A percentile compares a stretch with the other conserved stretches of the same genome.
Evolutionary conservation across 2,113 vertebrate genomes (phyloP).

Genomic region (Felis chaus): DNA sequence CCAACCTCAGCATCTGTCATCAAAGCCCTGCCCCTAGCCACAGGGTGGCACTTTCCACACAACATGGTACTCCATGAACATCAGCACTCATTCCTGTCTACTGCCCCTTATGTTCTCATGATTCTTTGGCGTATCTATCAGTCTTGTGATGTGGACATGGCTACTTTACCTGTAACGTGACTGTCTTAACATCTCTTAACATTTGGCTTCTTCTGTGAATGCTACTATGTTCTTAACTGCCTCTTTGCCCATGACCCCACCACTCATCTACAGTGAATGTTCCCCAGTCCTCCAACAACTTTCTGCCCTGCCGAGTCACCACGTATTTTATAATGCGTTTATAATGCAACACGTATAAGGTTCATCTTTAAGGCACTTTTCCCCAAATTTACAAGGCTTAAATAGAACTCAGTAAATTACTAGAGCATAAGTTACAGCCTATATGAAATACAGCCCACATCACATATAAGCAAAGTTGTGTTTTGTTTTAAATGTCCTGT

Average conservation of each 20-base stretch:
- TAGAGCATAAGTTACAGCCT: not conserved
- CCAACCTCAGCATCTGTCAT: not conserved
- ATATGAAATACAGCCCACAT: not conserved
- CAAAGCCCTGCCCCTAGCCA: not conserved
- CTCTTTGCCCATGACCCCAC: not conserved
- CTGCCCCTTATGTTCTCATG: not conserved
- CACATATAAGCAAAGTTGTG: not conserved
- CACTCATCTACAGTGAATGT: not conserved
- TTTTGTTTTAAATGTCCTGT: not conserved
- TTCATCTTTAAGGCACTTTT: not conserved
- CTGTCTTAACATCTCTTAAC: not conserved
- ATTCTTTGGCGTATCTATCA: not conserved
- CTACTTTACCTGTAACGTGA: not conserved
- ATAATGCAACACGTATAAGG: too few species aligned
- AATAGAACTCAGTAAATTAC: not conserved
- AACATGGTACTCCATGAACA: not conserved
- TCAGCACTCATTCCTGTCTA: not conserved
- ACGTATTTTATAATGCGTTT: not conserved
- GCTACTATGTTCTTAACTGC: not conserved
- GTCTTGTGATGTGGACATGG: not conserved
- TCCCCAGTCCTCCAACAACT: not conserved
- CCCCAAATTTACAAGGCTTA: not conserved
- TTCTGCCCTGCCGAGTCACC: not conserved
- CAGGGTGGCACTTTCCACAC: not conserved
- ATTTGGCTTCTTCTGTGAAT: not conserved